These are phyloP conservation scores for Pogonomyrmex barbatus DNA, from an alignment of 1,140 invertebrate genomes.

Conservation along the genomic window DNA sequence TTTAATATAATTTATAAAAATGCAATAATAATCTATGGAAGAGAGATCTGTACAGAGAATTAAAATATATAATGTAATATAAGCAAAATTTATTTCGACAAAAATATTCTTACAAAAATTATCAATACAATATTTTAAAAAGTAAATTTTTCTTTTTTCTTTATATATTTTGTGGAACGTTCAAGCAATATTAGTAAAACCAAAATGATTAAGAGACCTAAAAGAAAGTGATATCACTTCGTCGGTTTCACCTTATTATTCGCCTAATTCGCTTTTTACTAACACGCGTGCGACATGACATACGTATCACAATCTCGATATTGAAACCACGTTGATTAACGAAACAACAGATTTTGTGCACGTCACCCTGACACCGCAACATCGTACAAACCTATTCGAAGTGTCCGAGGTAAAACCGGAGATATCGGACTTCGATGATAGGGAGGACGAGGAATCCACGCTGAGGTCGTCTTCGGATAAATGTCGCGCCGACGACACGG, in stretches of 20 bases:
- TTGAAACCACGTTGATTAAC: constrained; percentile 36
- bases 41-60: neutral
- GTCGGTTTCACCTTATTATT: neutral
- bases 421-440: neutral
- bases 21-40: neutral
- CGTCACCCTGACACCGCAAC: constrained; percentile 7
- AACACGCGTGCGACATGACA: constrained; percentile 18
- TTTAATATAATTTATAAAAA: neutral
- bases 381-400: neutral
- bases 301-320: neutral
- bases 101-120: neutral
- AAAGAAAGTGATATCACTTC: neutral
- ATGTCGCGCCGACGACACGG: constrained; percentile 85
- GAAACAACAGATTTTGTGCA: constrained; percentile 45
- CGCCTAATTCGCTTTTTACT: constrained; percentile 12
- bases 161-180: neutral
- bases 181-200: neutral
- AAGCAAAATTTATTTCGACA: neutral
- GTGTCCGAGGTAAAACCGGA: neutral
- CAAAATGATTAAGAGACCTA: neutral
- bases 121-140: constrained; percentile 3
- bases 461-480: constrained; percentile 72
- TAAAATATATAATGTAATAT: neutral
- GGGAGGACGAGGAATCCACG: constrained; percentile 22
- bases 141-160: neutral